Conservation (phyloP, 2,888 invertebrate species). For the Euspilapteryx auroguttella region DNA sequence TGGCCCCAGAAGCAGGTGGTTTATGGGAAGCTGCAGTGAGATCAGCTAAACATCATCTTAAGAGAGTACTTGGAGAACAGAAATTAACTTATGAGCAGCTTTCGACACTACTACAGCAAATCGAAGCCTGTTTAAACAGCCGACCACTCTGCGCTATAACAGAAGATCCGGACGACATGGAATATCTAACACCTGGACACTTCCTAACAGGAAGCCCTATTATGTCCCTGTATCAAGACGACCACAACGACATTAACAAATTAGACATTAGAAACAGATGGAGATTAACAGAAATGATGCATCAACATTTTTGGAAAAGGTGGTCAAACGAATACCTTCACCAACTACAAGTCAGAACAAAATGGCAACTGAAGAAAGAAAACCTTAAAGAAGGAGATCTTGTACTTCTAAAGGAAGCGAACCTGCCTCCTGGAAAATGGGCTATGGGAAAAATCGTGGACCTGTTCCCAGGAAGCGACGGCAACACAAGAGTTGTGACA, state of each 20-base stretch:
- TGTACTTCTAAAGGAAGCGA: not conserved
- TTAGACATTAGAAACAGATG: not conserved
- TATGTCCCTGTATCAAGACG: not conserved
- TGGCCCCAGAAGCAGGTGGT: slow-evolving; percentile 1
- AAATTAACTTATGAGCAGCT: slow-evolving; percentile 3
- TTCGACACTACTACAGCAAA: slow-evolving; percentile 1
- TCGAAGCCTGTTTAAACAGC: slow-evolving; percentile 4
- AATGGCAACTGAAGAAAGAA: not conserved
- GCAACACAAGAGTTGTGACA: not conserved
- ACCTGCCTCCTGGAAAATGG: not conserved
- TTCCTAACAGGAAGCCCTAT: slow-evolving; percentile 1
- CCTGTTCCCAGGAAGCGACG: not conserved
- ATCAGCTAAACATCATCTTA: not conserved
- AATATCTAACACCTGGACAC: slow-evolving; percentile 2
- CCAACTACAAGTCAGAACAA: not conserved
- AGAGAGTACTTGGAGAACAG: slow-evolving; percentile 1
- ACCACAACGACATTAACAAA: not conserved
- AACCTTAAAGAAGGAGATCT: not conserved
- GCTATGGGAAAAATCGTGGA: not conserved
- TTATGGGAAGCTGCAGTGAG: slow-evolving; percentile 4
- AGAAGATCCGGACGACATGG: slow-evolving; percentile 2
- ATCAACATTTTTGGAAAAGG: not conserved
- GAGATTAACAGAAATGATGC: not conserved
- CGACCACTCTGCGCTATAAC: slow-evolving; percentile 2
- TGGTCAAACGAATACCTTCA: slow-evolving; percentile 11